Evolutionary conservation across 1,140 invertebrate genomes (phyloP), one percentile per base, ranked within the genome.

Genomic region (Eupristina koningsbergeri): DNA sequence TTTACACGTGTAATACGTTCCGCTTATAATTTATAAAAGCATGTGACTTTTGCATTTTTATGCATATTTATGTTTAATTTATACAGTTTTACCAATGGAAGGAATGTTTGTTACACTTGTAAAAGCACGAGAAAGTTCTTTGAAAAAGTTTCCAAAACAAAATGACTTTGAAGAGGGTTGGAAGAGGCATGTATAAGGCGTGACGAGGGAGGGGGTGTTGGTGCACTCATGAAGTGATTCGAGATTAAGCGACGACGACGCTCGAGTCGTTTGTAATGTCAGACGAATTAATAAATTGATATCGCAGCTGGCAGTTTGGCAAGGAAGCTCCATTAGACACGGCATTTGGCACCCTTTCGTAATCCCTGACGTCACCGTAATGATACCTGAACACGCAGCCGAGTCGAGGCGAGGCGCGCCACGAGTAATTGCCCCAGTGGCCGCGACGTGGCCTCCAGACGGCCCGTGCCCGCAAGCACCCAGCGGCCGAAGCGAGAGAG

Each of bases 301-400:
- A 88, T 31, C 69, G 85, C 87, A 87, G 86, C 86, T 87, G 87
- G 86, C 81, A 84, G 78, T 86, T 87, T 87, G 87, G 85, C 87
- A 87, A 84, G 74, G 64, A 45, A 71, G 85, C 83, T 86, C 86
- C 86, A 88, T 88, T 88, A 88, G 81, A 71, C 84, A 73, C 85
- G 80, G 83, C 83, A 88, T 86, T 87, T 87, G 87, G 87, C 86
- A 88, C 80, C 78, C 61, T 80, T 76, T 84, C 63, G 73, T 74
- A 50, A 81, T 81, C 64, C 47, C 81, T 82, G 86, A 88, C 85
- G 85, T 84, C 81, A 87, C 81, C 64, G 86, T 85, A 85, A 85
- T 87, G 86, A 86, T 87, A 82, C 77, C 85, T 78, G 85, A 86
- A 85, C 71, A 50, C 47, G 47, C 47, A 50, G 47, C 17, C 47